These are phyloP conservation scores for Tupaia chinensis DNA, from an alignment of 2,113 vertebrate species.

Conservation along the genomic window DNA sequence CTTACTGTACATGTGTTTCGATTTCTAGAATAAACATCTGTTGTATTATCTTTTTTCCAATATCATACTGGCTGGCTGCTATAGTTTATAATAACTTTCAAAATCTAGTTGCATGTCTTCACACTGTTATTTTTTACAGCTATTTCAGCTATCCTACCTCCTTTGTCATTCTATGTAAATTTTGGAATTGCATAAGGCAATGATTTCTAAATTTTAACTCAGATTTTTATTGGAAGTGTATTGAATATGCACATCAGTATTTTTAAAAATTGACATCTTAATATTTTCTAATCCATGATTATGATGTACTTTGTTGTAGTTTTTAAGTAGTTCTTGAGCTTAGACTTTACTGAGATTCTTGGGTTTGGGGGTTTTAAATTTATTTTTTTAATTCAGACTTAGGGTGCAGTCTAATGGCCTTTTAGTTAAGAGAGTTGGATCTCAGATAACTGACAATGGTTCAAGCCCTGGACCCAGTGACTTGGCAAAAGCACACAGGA, in stretches of 20 bases:
- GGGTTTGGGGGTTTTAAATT: rapidly evolving
- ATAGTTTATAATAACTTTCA: neutral
- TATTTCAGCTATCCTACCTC: neutral
- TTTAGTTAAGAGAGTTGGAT: too few relatives aligned
- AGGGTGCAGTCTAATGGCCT: too few relatives aligned
- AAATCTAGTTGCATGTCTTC: neutral
- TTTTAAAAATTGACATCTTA: neutral
- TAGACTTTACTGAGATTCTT: neutral
- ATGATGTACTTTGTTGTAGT: neutral
- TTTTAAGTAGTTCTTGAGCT: neutral
- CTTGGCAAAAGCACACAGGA: too few relatives aligned
- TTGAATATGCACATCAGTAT: neutral
- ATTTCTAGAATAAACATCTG: neutral
- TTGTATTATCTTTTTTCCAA: neutral
- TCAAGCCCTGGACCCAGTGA: too few relatives aligned
- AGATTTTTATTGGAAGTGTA: neutral
- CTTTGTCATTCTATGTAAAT: neutral
- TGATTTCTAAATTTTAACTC: neutral
- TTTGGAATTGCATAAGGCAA: neutral
- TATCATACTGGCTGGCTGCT: neutral
- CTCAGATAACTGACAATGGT: too few relatives aligned
- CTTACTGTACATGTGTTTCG: neutral
- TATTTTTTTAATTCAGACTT: neutral
- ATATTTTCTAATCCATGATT: neutral
- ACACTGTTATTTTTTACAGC: neutral